phyloP scores from a whole-genome alignment of 2,113 vertebrate genomes.

The Lepus americanus region DNA sequence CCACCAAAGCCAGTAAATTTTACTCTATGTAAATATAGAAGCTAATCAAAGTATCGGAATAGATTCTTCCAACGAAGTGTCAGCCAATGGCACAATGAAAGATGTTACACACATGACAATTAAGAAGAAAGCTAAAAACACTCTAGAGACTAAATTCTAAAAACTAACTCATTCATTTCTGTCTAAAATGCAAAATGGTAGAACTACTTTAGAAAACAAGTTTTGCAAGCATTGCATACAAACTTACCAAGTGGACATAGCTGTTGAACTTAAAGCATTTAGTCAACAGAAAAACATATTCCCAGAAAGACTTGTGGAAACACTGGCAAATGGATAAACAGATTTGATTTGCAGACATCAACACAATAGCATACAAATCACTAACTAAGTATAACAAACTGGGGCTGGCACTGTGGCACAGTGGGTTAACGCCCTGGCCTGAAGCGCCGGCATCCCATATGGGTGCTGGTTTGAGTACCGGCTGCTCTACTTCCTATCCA shows the following conservation, averaged over 20 bases:
- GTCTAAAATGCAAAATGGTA: slow-evolving; percentile 10
- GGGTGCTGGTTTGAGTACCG: too few species aligned
- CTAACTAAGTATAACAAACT: too few species aligned
- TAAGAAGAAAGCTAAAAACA: neutral
- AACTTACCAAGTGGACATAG: neutral
- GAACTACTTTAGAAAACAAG: neutral
- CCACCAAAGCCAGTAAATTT: neutral
- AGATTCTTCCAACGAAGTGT: neutral
- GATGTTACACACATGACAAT: neutral
- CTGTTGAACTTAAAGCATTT: neutral
- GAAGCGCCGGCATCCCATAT: too few species aligned
- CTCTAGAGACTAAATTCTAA: too few species aligned
- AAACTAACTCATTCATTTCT: neutral
- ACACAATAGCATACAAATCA: neutral
- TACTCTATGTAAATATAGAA: neutral
- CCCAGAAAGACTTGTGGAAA: neutral
- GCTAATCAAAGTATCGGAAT: slow-evolving; percentile 7
- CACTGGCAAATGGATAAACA: neutral
- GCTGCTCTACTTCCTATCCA: too few species aligned
- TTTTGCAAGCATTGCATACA: neutral
- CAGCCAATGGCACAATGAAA: neutral
- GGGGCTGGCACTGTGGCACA: too few species aligned
- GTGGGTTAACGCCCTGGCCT: too few species aligned
- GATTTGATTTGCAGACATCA: neutral
- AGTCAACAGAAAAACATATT: neutral